Percentiles rank a stretch among this genome's conserved stretches.
phyloP scores from a whole-genome alignment of 2,797 vertebrate species.

The Crypturellus tataupa region DNA sequence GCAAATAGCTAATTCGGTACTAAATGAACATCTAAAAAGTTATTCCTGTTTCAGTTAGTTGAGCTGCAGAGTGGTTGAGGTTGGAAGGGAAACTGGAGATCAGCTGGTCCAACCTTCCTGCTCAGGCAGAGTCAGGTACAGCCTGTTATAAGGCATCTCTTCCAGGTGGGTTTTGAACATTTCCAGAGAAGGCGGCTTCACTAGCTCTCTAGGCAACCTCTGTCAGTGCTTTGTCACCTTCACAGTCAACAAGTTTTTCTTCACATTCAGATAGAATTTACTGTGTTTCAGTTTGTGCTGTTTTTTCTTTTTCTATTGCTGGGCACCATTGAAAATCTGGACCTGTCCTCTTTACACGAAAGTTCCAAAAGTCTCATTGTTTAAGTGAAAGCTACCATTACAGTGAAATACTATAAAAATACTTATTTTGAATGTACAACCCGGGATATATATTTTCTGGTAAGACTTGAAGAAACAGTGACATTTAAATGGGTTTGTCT shows the following conservation, averaged over 20 bases:
- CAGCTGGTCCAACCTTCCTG: background rate
- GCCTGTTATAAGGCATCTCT: too few relatives aligned
- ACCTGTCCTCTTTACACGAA: background rate
- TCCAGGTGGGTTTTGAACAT: background rate
- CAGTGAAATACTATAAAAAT: background rate
- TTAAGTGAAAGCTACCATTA: slow-evolving; percentile 22
- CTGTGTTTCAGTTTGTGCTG: background rate
- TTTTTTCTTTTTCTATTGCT: background rate
- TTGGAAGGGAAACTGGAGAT: background rate
- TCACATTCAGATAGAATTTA: background rate
- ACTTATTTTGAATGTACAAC: background rate
- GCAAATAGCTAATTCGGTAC: background rate
- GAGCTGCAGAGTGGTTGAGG: background rate
- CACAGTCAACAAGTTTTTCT: background rate
- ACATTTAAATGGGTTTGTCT: background rate
- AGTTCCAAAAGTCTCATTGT: background rate
- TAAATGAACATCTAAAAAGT: background rate
- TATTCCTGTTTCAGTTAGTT: background rate
- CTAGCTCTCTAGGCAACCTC: background rate
- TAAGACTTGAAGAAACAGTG: background rate
- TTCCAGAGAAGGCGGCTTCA: background rate
- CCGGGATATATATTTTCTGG: background rate
- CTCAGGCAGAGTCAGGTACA: background rate
- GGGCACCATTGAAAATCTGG: background rate
- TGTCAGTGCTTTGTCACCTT: background rate